These are phyloP conservation scores for Pteromalus puparum DNA, from an alignment of 1,140 invertebrate species.

Conservation along the genomic window DNA sequence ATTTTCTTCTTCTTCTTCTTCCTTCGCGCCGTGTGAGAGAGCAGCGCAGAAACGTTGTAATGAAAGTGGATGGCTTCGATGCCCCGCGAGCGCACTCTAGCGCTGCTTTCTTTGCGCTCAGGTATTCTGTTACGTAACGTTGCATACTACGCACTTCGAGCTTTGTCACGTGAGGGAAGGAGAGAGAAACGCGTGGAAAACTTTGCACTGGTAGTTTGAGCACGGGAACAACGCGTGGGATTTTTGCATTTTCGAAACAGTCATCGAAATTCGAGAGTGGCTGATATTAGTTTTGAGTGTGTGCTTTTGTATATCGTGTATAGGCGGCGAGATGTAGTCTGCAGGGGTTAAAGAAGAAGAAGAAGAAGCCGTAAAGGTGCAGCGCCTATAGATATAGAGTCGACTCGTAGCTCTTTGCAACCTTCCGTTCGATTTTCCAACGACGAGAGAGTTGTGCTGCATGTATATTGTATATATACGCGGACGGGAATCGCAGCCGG, in stretches of 20 bases:
- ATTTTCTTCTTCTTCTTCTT: background rate
- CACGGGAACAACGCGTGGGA: too few species aligned
- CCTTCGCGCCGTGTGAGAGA: background rate
- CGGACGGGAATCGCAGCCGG: background rate
- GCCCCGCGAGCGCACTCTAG: background rate
- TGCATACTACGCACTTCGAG: background rate
- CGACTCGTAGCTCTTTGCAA: background rate
- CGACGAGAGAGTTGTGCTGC: background rate
- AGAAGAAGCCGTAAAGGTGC: background rate
- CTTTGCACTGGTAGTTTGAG: too few species aligned
- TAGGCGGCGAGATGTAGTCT: too few species aligned
- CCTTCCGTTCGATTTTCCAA: background rate
- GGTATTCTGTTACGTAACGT: conserved; percentile 15
- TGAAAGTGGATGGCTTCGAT: background rate
- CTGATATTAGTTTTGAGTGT: too few species aligned
- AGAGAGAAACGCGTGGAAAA: too few species aligned
- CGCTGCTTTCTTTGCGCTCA: conserved; percentile 3
- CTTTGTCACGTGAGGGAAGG: too few species aligned
- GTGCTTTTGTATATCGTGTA: too few species aligned
- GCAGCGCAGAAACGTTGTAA: background rate
- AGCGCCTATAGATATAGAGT: background rate
- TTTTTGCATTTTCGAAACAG: too few species aligned
- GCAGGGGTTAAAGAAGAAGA: background rate
- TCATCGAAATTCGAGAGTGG: too few species aligned
- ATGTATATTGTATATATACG: too few species aligned